phyloP scores from a whole-genome alignment of 2,113 vertebrate genomes.

The Macaca nemestrina region DNA sequence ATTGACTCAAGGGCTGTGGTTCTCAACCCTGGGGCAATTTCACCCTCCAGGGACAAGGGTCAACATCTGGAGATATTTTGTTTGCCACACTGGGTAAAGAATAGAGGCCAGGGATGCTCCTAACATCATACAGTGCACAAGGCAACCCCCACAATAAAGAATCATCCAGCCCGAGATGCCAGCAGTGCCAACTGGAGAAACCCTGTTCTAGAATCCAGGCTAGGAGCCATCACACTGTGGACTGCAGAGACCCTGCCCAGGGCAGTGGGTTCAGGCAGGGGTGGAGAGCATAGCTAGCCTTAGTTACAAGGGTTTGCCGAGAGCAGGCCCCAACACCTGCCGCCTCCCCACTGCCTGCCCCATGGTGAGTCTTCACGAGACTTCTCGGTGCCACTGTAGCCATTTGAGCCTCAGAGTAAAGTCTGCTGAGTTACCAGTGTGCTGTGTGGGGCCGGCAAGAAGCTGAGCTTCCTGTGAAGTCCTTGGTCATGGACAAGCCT shows the following conservation, averaged over 20 bases:
- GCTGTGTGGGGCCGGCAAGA: neutral
- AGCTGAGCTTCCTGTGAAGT: neutral
- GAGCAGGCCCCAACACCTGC: neutral
- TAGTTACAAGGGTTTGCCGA: neutral
- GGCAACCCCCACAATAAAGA: neutral
- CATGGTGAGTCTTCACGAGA: neutral
- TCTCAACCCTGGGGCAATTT: neutral
- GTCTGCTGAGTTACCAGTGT: neutral
- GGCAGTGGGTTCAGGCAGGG: neutral
- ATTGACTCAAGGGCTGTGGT: neutral
- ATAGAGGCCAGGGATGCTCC: neutral
- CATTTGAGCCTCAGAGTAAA: neutral
- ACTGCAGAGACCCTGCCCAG: neutral
- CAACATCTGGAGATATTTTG: neutral
- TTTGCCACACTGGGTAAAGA: neutral
- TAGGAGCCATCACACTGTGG: neutral
- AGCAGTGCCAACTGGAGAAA: neutral
- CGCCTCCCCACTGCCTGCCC: neutral
- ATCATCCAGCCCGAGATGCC: neutral
- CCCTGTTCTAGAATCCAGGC: neutral
- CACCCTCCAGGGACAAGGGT: neutral
- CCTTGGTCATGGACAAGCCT: neutral
- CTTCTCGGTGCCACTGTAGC: neutral
- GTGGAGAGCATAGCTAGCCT: neutral
- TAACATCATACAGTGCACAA: accelerated